Conservation (phyloP, 2,888 invertebrate genomes). For the Podotricha telesiphe region DNA sequence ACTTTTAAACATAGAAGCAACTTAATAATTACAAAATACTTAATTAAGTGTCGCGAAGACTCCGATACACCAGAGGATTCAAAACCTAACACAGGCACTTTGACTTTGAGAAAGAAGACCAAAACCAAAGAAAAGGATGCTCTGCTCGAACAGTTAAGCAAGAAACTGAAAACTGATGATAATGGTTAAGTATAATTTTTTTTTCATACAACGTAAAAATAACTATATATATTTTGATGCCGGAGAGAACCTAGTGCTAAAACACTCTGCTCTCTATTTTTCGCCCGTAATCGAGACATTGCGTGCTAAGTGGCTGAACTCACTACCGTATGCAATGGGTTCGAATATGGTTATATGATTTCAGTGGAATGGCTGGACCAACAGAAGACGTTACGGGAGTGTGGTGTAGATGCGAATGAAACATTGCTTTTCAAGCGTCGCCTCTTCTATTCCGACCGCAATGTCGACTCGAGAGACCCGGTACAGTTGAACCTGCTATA, state of each 20-base stretch:
- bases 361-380: constrained; percentile 98
- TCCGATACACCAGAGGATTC: constrained; percentile 86
- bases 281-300: too few relatives aligned
- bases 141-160: constrained; percentile 96
- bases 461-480: constrained; percentile 98
- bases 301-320: too few relatives aligned
- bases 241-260: too few relatives aligned
- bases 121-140: constrained; percentile 89
- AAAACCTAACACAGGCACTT: constrained; percentile 88
- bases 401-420: constrained; percentile 95
- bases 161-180: constrained; percentile 98
- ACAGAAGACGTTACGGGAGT: constrained; percentile 96
- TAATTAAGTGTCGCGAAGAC: constrained; percentile 87
- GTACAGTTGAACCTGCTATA: constrained; percentile 98
- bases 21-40: background rate
- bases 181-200: constrained; percentile 85
- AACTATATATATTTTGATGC: too few relatives aligned
- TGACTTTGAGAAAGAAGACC: constrained; percentile 90
- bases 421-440: constrained; percentile 95
- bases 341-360: too few relatives aligned
- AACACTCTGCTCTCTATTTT: too few relatives aligned
- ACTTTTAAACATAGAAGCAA: background rate
- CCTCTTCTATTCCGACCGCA: constrained; percentile 99
- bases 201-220: too few relatives aligned
- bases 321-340: too few relatives aligned